Evolutionary conservation across 1,140 invertebrate genomes (phyloP).

Genomic region (Platorchestia sp.): DNA sequence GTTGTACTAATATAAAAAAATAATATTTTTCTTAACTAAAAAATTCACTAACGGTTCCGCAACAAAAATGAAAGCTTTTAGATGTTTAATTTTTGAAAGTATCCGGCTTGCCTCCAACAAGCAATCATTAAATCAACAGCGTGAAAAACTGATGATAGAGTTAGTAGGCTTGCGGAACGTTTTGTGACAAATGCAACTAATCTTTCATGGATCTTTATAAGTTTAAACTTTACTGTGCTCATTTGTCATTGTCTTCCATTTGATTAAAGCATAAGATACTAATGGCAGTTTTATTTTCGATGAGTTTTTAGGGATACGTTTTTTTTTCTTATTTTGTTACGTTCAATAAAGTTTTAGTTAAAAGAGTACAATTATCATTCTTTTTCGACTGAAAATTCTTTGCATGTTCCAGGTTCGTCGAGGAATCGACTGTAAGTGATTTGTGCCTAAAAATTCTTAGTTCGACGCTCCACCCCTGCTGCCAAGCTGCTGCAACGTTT

Average conservation of each 20-base stretch:
- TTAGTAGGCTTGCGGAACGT: neutral
- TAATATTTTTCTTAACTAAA: neutral
- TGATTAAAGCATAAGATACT: neutral
- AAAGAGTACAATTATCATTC: neutral
- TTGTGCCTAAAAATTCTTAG: neutral
- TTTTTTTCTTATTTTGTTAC: neutral
- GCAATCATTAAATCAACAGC: too few species aligned
- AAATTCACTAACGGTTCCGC: too few species aligned
- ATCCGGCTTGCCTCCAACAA: too few species aligned
- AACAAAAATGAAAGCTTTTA: too few species aligned
- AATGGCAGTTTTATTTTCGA: neutral
- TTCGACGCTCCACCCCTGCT: neutral
- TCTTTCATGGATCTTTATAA: neutral
- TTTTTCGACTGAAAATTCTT: neutral
- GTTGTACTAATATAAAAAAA: neutral
- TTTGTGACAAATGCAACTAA: neutral
- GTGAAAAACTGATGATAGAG: too few species aligned
- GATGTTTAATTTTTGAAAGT: too few species aligned
- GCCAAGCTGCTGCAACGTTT: neutral
- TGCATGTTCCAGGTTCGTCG: neutral
- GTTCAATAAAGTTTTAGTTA: neutral
- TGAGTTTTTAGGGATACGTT: neutral
- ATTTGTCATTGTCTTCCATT: neutral
- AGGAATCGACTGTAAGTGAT: neutral
- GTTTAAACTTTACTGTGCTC: neutral